Base-by-base conservation (phyloP, 2,113 vertebrate genomes). In the Melanocharis versteri region DNA sequence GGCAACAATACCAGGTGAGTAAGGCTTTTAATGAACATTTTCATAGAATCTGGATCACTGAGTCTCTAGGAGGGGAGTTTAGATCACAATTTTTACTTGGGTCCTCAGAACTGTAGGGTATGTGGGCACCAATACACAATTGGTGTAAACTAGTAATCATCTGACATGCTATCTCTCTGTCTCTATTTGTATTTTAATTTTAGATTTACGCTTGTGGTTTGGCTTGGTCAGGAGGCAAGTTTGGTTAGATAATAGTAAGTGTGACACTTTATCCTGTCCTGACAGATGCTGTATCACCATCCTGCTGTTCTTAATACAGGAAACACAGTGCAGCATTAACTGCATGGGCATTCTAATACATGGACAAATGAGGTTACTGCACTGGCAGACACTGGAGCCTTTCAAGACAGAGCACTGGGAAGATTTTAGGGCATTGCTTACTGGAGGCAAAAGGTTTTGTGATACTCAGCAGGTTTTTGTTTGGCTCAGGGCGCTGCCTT, bases 381-480 rank as follows among this genome's bases (percentile, higher is more conserved):
- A 27, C 24, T 53, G 45, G 15, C 15, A 31, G 61, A 33, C 7
- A 4, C 28, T 30, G 26, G 3, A 90, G 23, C 44, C 16, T 87
- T 81, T 75, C 40, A 50, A 33, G 76, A 68, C 23, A 40, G 33
- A 68, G 28, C 23, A 28, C 12, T 5, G 3, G 47, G 64, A 68
- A 37, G 33, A 60, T 70, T 70, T 92, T 40, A 68, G 51, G 40
- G 33, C 68, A 35, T 47, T 61, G 6, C 40, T 88, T 54, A 57
- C 87, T 42, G 50, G 23, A 90, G 56, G 65, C 42, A 83, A 51
- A 89, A 95, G 69, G 15, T n/a, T 57, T 13, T 65, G 56, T 68
- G 76, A 50, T 90, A n/a, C 26, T 94, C 76, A 87, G 83, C 89
- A 75, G 47, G 37, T 71, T 94, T 94, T 80, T 89, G 15, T 90